Conservation (phyloP, 2,888 invertebrate genomes). For the Sinohyriopsis cumingii region DNA sequence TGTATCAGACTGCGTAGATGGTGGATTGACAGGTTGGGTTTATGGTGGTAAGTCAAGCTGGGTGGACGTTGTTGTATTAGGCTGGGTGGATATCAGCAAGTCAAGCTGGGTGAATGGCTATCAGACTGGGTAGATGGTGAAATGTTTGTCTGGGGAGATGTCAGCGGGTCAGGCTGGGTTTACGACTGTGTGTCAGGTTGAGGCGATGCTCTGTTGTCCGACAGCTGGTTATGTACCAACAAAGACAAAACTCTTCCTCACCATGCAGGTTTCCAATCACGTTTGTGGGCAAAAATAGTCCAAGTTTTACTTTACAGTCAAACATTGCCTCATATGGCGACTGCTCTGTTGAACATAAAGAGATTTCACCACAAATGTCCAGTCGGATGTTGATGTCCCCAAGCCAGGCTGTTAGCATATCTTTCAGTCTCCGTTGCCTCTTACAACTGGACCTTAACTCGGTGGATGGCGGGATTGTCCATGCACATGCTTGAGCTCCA, state of each 20-base stretch:
- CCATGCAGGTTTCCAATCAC: slow-evolving; percentile 2
- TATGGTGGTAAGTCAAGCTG: too few relatives aligned
- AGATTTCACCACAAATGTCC: slow-evolving; percentile 22
- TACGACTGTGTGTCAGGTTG: too few relatives aligned
- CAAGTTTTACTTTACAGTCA: slow-evolving; percentile 18
- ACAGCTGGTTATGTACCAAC: too few relatives aligned
- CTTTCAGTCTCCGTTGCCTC: slow-evolving; percentile 30
- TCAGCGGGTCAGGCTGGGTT: too few relatives aligned
- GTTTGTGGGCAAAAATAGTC: slow-evolving; percentile 14
- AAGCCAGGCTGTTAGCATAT: slow-evolving; percentile 36
- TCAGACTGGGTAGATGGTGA: too few relatives aligned
- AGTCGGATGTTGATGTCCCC: slow-evolving; percentile 22
- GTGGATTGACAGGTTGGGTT: too few relatives aligned
- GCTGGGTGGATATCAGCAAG: too few relatives aligned
- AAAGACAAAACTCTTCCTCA: slow-evolving; percentile 5
- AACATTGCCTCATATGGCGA: slow-evolving; percentile 23
- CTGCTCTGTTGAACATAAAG: slow-evolving; percentile 26
- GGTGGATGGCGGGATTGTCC: slow-evolving; percentile 31
- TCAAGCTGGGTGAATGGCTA: too few relatives aligned
- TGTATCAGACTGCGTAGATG: too few relatives aligned
- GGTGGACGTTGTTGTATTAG: too few relatives aligned
- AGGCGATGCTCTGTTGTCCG: too few relatives aligned
- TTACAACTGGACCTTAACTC: slow-evolving; percentile 24
- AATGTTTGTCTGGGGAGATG: too few relatives aligned
- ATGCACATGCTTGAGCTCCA: slow-evolving; percentile 23